Conservation (phyloP, 2,797 vertebrate species). For the Vipera latastei region DNA sequence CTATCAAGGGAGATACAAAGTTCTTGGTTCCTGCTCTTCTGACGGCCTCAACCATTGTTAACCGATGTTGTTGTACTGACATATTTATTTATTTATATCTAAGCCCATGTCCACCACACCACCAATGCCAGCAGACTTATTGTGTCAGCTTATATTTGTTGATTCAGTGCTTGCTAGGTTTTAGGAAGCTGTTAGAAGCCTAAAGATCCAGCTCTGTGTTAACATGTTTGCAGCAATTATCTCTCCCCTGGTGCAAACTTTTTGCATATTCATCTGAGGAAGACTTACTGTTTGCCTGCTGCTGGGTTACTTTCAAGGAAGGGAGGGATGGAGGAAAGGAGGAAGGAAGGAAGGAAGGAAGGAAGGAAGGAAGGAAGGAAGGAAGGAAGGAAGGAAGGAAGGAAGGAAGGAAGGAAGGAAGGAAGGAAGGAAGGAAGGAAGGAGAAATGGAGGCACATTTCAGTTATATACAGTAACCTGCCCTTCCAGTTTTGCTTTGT, state of each 20-base stretch:
- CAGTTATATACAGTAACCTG: neutral
- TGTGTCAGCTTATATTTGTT: constrained; percentile 45
- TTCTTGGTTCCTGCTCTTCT: neutral
- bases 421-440: neutral
- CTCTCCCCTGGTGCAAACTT: constrained; percentile 49
- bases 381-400: neutral
- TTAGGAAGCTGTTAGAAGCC: constrained; percentile 50
- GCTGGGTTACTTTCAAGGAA: constrained; percentile 58
- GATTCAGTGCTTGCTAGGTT: constrained; percentile 38
- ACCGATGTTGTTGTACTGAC: neutral
- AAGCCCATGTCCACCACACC: neutral
- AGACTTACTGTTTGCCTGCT: constrained; percentile 36
- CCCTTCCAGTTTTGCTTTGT: no score
- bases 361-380: neutral
- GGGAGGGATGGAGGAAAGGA: constrained; percentile 46
- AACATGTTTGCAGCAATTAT: constrained; percentile 57
- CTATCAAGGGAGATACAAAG: neutral
- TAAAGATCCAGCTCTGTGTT: constrained; percentile 42
- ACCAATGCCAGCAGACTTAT: constrained; percentile 36
- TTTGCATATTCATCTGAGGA: constrained; percentile 57
- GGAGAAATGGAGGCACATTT: constrained; percentile 28
- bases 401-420: neutral
- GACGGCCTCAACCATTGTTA: neutral
- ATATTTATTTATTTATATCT: neutral
- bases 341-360: constrained; percentile 15